Evolutionary conservation across 2,888 invertebrate species (phyloP), one percentile per base, ranked within the genome.

Genomic region (Orthonevra nobilis): DNA sequence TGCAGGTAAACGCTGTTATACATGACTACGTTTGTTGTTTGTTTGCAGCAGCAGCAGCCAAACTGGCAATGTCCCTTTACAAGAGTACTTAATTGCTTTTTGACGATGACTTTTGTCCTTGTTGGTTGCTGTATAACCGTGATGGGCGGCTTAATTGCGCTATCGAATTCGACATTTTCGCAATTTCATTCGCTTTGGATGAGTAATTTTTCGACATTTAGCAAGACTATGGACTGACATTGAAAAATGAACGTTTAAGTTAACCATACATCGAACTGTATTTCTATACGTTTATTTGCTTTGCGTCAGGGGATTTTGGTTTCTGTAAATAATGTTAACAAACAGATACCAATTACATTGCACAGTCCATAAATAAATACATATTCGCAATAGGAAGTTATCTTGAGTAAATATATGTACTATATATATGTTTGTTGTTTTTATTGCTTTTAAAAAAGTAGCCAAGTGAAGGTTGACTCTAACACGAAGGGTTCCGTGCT

Each of bases 31-130:
- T 58, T 72, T 23, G 48, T 58, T 72, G 63, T 58, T 77, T 64
- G 58, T 38, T 52, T 58, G 52, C 32, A 44, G 23, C 61, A 54
- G 69, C n/a, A n/a, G 60, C 38, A 72, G 40, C 23, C 72, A 77
- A 72, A 72, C 58, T 77, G 72, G 72, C 77, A 66, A 40, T 64
- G 77, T 77, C 64, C 52, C 48, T 77, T 77, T 52, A 72, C 77
- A 77, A 72, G 72, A 66, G 72, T 72, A 60, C 77, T 77, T 77
- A 64, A 77, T 77, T 77, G 77, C 77, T 77, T 77, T 77, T 77
- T 66, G 72, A 72, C 77, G 77, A 70, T 72, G 64, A 72, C 72
- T 64, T 77, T 77, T 77, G 70, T 72, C 66, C 46, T 60, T 75
- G 61, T 70, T 77, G 52, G 60, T 17, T 63, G 74, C 54, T 60